Percentiles rank a stretch among this genome's conserved stretches.
phyloP scores from a whole-genome alignment of 2,797 vertebrate species.

The Tenualosa thibaudeaui region DNA sequence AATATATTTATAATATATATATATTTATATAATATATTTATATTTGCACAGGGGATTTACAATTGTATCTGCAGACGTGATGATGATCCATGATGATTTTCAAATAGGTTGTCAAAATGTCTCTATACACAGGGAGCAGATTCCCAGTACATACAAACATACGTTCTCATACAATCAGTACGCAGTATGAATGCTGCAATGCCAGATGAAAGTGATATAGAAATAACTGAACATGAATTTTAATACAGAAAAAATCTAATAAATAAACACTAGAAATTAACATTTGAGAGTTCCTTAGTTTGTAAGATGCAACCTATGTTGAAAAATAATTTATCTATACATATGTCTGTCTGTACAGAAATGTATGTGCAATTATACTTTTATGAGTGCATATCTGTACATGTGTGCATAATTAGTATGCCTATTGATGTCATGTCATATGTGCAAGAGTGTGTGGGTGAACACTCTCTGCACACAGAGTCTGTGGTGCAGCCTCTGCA shows the following conservation, averaged over 20 bases:
- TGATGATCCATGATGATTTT: too few relatives aligned
- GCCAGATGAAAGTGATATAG: too few relatives aligned
- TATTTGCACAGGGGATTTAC: not conserved
- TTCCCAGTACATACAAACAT: too few relatives aligned
- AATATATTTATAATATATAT: not conserved
- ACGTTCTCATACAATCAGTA: not conserved
- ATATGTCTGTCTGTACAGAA: not conserved
- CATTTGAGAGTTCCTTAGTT: not conserved
- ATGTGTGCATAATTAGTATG: not conserved
- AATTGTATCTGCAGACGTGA: not conserved
- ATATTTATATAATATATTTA: not conserved
- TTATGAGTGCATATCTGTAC: not conserved
- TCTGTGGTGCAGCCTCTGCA: not conserved
- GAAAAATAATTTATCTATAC: not conserved
- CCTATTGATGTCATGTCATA: not conserved
- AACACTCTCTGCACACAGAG: not conserved
- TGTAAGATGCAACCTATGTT: not conserved
- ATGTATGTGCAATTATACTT: not conserved
- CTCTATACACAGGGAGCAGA: too few relatives aligned
- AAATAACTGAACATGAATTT: too few relatives aligned
- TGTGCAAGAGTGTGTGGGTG: not conserved
- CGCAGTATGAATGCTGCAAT: not conserved
- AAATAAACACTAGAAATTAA: too few relatives aligned
- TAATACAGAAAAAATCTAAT: too few relatives aligned
- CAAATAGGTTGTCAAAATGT: not conserved